Base-by-base conservation (phyloP, 2,888 invertebrate genomes). In the Athalia cordata region DNA sequence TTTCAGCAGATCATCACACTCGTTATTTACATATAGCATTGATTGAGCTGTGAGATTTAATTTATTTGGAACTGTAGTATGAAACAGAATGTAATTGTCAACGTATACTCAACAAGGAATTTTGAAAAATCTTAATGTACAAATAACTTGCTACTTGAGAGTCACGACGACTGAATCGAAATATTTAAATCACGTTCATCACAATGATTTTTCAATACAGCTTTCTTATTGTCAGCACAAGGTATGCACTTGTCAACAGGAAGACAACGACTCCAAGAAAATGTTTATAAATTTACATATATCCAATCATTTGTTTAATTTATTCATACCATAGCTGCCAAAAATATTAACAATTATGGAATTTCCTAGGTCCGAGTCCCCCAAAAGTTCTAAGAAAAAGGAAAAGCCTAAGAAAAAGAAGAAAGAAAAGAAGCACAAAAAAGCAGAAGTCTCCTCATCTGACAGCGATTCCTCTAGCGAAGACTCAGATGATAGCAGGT, bases 371-470 rank as follows among this genome's bases (percentile, higher is more conserved):
- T 90, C 90, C 80, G 90, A 90, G 83, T 89, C 90, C 59, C 90
- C 90, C 9, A 90, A 90, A 84, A 83, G 84, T 59, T 85, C 81
- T 75, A 90, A 90, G 84, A 90, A 90, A 81, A 88, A 87, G 85
- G 89, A 89, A 57, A 89, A 89, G 49, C 86, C 89, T 7, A 89
- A 90, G 81, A 89, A 90, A 79, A 90, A 89, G 82, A 90, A 88
- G 81, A 91, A 90, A 84, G 90, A 90, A 7, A 89, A 87, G 83
- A 90, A 88, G 80, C 89, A 89, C 77, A 90, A 89, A 80, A 90
- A 89, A 80, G 77, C 82, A 15, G 88, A 89, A 83, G 84, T 85
- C 43, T 87, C 85, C 77, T 86, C 89, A 29, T 88, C 89, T 61
- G 88, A 87, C 61, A 89, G 88, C 81, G 88, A 89, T 59, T 87